Percentiles rank a stretch among this genome's conserved stretches.
These are phyloP conservation scores for Lordiphosa clarofinis DNA, from an alignment of 1,140 invertebrate species.

Conservation along the genomic window DNA sequence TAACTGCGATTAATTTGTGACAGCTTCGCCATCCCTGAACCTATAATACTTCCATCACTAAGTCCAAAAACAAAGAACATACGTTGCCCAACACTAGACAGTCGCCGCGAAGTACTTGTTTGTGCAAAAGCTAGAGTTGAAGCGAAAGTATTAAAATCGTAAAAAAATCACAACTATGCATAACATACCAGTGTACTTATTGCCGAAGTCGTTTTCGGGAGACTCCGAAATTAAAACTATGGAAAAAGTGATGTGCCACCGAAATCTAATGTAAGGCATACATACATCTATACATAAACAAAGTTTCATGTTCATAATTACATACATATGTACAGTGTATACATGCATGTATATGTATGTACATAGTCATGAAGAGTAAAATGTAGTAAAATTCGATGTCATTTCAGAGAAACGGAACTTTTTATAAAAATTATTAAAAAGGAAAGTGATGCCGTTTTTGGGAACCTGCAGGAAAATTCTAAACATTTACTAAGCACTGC, in stretches of 20 bases:
- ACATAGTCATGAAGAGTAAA: too few relatives aligned
- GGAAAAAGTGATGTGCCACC: slow-evolving; percentile 10
- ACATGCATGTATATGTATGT: too few relatives aligned
- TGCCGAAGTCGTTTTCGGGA: neutral
- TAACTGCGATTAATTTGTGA: too few relatives aligned
- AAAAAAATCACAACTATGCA: slow-evolving; percentile 18
- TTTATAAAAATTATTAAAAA: slow-evolving; percentile 29
- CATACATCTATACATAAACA: neutral
- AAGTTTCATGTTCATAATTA: neutral
- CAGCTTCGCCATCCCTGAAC: too few relatives aligned
- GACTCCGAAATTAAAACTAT: slow-evolving; percentile 24
- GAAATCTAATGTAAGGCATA: slow-evolving; percentile 44
- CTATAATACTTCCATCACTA: too few relatives aligned
- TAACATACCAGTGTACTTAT: slow-evolving; percentile 14
- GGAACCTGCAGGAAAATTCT: neutral
- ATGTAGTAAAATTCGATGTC: neutral
- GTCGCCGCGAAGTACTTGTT: too few relatives aligned
- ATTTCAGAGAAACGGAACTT: slow-evolving; percentile 41
- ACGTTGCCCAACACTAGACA: too few relatives aligned
- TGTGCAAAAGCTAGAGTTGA: neutral
- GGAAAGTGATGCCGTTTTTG: slow-evolving; percentile 8
- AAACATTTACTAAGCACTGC: slow-evolving; percentile 7
- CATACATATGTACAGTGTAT: neutral
- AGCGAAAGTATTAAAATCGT: neutral
- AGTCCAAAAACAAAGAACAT: too few relatives aligned